A percentile compares a stretch with the other conserved stretches of the same genome.
Conservation (phyloP, 2,888 invertebrate genomes). For the Drosophila peninsularis region DNA sequence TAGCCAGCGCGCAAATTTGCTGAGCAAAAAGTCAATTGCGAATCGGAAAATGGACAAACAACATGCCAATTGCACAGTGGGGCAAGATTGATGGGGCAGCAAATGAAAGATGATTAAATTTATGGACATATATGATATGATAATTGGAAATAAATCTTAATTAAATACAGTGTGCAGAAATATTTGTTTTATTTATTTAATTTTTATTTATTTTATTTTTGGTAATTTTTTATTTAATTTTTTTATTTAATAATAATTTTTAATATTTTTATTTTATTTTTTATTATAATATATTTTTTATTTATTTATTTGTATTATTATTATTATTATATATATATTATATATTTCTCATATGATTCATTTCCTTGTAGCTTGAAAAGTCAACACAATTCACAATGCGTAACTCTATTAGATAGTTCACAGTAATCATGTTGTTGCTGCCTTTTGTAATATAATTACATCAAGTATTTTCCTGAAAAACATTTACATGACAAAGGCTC, state of each 20-base stretch:
- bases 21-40: slow-evolving; percentile 39
- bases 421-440: neutral
- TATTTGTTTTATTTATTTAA: too few relatives aligned
- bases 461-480: neutral
- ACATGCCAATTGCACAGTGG: slow-evolving; percentile 41
- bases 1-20: slow-evolving; percentile 16
- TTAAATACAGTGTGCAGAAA: too few relatives aligned
- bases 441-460: neutral
- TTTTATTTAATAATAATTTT: too few relatives aligned
- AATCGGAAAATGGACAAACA: slow-evolving; percentile 30
- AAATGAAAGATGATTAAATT: neutral
- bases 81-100: slow-evolving; percentile 18
- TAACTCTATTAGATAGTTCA: neutral
- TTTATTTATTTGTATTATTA: neutral
- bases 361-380: neutral
- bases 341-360: neutral
- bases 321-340: neutral
- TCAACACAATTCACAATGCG: neutral
- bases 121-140: neutral
- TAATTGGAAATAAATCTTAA: neutral
- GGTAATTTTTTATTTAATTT: too few relatives aligned
- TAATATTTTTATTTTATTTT: neutral
- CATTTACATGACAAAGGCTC: neutral
- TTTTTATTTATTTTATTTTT: too few relatives aligned
- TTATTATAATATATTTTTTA: neutral